phyloP scores from a whole-genome alignment of 2,888 invertebrate genomes.

The Pristionchus fissidentatus region DNA sequence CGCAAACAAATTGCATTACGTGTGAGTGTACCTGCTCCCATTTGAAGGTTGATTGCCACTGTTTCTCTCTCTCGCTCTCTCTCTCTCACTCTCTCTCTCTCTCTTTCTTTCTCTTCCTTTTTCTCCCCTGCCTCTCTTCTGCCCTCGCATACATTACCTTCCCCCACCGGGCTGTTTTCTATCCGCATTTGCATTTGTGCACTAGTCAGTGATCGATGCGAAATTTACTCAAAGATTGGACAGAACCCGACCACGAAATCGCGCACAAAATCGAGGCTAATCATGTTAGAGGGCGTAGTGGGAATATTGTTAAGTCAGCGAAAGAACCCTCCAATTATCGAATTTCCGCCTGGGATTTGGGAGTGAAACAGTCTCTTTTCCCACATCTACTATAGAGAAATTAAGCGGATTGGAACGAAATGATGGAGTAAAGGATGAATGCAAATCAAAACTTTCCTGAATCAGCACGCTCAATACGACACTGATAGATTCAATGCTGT shows the following conservation, averaged over 20 bases:
- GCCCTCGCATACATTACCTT: conserved; percentile 16
- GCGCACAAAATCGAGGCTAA: conserved; percentile 22
- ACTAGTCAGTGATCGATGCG: background rate
- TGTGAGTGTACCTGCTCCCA: background rate
- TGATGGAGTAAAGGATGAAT: background rate
- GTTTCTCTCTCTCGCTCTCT: background rate
- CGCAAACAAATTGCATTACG: background rate
- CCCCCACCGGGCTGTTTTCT: background rate
- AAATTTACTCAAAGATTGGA: background rate
- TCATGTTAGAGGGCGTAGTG: conserved; percentile 14
- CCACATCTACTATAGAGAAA: no score
- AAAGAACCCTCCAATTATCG: background rate
- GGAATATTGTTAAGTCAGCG: no score
- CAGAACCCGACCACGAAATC: background rate
- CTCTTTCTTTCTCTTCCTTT: background rate
- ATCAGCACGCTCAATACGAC: no score
- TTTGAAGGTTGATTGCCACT: conserved; percentile 8
- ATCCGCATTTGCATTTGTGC: background rate
- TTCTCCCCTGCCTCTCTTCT: no score
- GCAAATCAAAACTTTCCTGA: background rate
- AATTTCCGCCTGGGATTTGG: conserved; percentile 11
- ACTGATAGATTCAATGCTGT: background rate
- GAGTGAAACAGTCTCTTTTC: no score
- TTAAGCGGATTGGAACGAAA: background rate
- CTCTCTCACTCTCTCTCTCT: background rate